These are phyloP conservation scores for Lasioglossum leucozonium DNA, from an alignment of 2,888 invertebrate genomes.

Conservation along the genomic window DNA sequence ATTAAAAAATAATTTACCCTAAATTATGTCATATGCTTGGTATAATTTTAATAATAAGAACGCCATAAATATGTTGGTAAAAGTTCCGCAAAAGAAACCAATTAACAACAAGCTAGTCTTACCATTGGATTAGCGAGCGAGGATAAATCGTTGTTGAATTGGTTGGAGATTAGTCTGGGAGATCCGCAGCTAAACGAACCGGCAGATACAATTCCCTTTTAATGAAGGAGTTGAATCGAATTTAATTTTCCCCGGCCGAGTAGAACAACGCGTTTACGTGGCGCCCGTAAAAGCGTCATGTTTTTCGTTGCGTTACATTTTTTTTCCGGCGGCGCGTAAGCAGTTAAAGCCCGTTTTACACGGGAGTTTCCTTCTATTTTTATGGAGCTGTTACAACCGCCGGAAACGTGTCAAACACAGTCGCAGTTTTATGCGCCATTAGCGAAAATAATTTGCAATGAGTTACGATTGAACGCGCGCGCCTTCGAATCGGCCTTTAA, in stretches of 20 bases:
- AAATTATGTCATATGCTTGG: background rate
- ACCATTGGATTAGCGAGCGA: background rate
- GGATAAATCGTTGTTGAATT: no score
- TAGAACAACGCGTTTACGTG: conserved; percentile 4
- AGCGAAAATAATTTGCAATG: conserved; percentile 52
- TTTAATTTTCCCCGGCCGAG: background rate
- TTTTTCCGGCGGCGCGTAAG: background rate
- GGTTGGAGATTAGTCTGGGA: background rate
- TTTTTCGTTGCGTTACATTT: background rate
- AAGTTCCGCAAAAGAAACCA: background rate
- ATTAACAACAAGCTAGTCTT: background rate
- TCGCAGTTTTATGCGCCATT: conserved; percentile 49
- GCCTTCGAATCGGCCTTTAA: conserved; percentile 24
- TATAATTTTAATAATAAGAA: background rate
- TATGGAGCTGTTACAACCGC: conserved; percentile 23
- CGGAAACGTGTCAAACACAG: conserved; percentile 44
- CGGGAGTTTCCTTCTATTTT: conserved; percentile 37
- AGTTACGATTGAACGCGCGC: conserved; percentile 47
- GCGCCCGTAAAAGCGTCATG: background rate
- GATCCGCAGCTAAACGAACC: background rate
- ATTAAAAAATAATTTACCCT: background rate
- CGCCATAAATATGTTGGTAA: background rate
- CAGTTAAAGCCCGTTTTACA: conserved; percentile 7
- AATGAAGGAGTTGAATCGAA: background rate
- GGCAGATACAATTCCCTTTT: background rate